Percentiles rank a stretch among this genome's conserved stretches.
Evolutionary conservation across 2,113 vertebrate genomes (phyloP).

Genomic region (Andinoacara biseriatus): DNA sequence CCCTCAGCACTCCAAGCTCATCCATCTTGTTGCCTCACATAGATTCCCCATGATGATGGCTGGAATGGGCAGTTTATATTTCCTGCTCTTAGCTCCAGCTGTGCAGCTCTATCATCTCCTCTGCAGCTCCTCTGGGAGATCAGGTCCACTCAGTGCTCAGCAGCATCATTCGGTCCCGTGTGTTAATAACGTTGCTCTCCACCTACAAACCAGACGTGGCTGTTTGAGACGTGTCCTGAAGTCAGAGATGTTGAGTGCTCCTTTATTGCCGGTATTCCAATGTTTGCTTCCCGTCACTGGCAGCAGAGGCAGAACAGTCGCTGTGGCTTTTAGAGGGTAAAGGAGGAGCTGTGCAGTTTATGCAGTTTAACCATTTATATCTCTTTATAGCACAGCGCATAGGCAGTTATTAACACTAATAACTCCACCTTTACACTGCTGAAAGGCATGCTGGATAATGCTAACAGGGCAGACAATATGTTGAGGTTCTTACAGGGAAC

Average conservation of each 20-base stretch:
- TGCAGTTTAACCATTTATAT: not conserved
- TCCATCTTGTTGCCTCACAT: not conserved
- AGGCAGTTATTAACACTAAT: not conserved
- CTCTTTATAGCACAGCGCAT: not conserved
- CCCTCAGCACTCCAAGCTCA: not conserved
- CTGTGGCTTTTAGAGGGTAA: not conserved
- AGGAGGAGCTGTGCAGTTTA: not conserved
- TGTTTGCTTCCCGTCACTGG: not conserved
- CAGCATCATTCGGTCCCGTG: not conserved
- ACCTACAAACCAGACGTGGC: not conserved
- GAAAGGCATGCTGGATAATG: not conserved
- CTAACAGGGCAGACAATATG: not conserved
- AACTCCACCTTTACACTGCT: not conserved
- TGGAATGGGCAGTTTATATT: not conserved
- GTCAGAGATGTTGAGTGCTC: too few species aligned
- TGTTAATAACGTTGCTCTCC: not conserved
- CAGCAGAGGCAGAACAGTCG: not conserved
- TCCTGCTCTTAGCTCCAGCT: not conserved
- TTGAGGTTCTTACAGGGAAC: not conserved
- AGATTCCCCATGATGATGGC: not conserved
- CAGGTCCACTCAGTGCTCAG: not conserved
- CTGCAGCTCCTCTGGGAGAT: not conserved
- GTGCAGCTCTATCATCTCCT: not conserved
- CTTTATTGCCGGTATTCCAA: not conserved
- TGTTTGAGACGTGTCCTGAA: too few species aligned